These are phyloP conservation scores for Anthoscopus minutus DNA, from an alignment of 2,113 vertebrate genomes.

Conservation along the genomic window DNA sequence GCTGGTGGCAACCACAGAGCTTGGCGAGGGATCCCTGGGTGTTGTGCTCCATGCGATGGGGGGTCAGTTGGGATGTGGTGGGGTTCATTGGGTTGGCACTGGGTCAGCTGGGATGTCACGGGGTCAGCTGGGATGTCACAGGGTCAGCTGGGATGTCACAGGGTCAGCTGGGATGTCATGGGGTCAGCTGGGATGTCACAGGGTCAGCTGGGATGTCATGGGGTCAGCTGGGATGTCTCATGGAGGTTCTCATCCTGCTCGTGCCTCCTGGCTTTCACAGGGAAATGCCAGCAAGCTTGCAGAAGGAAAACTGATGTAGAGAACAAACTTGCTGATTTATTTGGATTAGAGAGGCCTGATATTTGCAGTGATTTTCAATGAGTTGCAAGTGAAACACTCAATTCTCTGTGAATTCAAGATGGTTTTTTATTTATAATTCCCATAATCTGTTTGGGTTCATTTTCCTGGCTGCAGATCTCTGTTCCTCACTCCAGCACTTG, in stretches of 20 bases:
- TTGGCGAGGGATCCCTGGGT: fast-evolving
- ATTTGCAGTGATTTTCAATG: background rate
- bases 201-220: fast-evolving
- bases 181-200: fast-evolving
- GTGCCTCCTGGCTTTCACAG: background rate
- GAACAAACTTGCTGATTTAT: background rate
- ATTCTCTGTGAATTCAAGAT: background rate
- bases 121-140: fast-evolving
- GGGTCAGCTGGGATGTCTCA: background rate
- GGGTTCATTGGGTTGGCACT: too few species aligned
- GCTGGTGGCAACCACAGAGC: background rate
- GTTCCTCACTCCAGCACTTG: background rate
- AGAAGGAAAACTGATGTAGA: background rate
- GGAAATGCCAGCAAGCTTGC: background rate
- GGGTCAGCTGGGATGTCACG: background rate
- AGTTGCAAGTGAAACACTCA: background rate
- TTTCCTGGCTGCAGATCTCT: background rate
- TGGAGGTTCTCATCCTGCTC: background rate
- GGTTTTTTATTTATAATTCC: background rate
- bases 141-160: background rate
- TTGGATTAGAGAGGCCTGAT: background rate
- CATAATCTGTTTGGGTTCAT: background rate
- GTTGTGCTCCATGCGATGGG: fast-evolving
- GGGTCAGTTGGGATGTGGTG: too few species aligned
- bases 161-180: background rate